phyloP scores from a whole-genome alignment of 2,888 invertebrate genomes.

The Epistrophella euchroma region DNA sequence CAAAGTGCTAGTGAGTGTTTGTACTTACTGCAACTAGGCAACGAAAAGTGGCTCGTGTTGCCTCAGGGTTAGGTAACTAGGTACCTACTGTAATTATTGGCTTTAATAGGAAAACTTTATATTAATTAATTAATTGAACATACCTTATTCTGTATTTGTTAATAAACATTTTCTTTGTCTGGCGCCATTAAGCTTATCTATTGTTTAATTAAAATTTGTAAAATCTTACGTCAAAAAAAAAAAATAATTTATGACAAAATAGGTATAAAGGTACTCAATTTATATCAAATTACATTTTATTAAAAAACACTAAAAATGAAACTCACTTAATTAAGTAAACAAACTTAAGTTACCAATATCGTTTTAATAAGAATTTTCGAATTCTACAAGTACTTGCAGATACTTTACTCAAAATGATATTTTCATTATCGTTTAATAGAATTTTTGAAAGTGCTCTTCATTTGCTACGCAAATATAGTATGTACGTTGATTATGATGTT shows the following conservation, averaged over 20 bases:
- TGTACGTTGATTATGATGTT: conserved; percentile 27
- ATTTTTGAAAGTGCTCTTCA: background rate
- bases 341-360: conserved; percentile 19
- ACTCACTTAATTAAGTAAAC: conserved; percentile 40
- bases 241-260: conserved; percentile 39
- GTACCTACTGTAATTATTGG: no score
- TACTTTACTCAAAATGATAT: conserved; percentile 37
- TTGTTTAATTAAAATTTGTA: conserved; percentile 39
- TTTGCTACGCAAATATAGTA: background rate
- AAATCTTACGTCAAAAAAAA: conserved; percentile 36
- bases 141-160: background rate
- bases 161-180: background rate
- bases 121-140: background rate
- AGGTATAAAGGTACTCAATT: no score
- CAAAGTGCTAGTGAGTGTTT: no score
- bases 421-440: conserved; percentile 52
- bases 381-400: background rate
- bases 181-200: conserved; percentile 62
- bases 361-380: conserved; percentile 29
- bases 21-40: no score
- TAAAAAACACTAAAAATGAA: conserved; percentile 29
- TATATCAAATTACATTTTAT: conserved; percentile 66
- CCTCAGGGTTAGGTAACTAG: no score
- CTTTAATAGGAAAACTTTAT: no score
- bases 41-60: no score